A percentile compares a stretch with the other conserved stretches of the same genome.
Evolutionary conservation across 2,888 invertebrate genomes (phyloP).

Genomic region (Macrophya alboannulata): DNA sequence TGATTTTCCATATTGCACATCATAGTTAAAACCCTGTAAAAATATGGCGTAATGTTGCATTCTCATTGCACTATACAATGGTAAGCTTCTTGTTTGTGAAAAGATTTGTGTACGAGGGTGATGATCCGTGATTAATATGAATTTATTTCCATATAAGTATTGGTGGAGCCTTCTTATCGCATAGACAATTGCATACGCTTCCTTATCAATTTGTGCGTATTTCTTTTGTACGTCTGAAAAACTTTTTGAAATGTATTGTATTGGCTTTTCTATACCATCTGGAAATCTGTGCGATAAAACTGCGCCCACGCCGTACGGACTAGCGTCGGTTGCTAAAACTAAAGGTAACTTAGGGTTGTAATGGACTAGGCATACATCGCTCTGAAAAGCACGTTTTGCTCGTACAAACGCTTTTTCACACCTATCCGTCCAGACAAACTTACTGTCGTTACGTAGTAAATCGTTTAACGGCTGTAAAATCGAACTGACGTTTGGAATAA

Average conservation of each 20-base stretch:
- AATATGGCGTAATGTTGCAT: conserved; percentile 64
- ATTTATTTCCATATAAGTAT: conserved; percentile 72
- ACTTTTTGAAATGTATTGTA: not conserved
- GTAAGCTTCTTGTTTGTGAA: conserved; percentile 59
- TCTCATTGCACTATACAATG: conserved; percentile 59
- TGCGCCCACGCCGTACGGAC: conserved; percentile 3
- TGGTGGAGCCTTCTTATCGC: conserved; percentile 74
- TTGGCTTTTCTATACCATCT: not conserved
- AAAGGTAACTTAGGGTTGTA: not conserved
- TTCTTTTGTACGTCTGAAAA: not conserved
- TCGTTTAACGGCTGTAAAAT: conserved; percentile 27
- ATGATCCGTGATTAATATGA: conserved; percentile 63
- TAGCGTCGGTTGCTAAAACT: conserved; percentile 15
- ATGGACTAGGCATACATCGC: not conserved
- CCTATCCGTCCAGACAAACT: conserved; percentile 65
- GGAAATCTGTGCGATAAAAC: not conserved
- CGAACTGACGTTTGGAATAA: not conserved
- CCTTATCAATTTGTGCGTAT: conserved; percentile 59
- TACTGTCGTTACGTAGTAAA: conserved; percentile 65
- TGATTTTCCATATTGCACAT: conserved; percentile 16
- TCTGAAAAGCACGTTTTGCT: conserved; percentile 62
- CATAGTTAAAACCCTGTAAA: not conserved
- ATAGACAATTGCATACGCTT: conserved; percentile 73
- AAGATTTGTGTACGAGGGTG: conserved; percentile 62
- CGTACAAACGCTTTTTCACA: conserved; percentile 66